Conservation (phyloP, 2,797 vertebrate species). For the Pseudopleuronectes americanus region DNA sequence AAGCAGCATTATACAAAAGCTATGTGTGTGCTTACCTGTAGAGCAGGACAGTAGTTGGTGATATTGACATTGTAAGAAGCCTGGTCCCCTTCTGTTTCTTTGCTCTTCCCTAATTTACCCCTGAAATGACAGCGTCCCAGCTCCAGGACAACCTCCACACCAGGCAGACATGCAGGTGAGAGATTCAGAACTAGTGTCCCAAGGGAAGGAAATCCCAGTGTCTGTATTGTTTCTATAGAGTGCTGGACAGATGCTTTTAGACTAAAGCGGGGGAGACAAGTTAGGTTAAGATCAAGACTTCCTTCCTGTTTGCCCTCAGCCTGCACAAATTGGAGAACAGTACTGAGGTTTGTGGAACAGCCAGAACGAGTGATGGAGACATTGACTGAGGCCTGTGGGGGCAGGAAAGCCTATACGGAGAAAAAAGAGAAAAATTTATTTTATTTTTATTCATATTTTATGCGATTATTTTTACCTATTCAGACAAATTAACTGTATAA, state of each 20-base stretch:
- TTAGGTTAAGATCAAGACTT: constrained; percentile 60
- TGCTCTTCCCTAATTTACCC: constrained; percentile 58
- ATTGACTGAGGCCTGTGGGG: constrained; percentile 75
- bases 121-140: constrained; percentile 80
- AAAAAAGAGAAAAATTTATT: constrained; percentile 8
- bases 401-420: constrained; percentile 60
- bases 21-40: constrained; percentile 78
- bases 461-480: neutral
- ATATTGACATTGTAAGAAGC: constrained; percentile 75
- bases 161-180: constrained; percentile 33
- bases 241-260: constrained; percentile 78
- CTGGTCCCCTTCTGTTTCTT: constrained; percentile 37
- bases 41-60: constrained; percentile 75
- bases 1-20: neutral
- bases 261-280: constrained; percentile 45
- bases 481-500: neutral
- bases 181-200: constrained; percentile 71
- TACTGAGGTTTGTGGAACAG: constrained; percentile 60
- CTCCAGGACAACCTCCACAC: constrained; percentile 67
- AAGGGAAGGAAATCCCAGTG: constrained; percentile 72
- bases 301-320: constrained; percentile 57
- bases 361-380: constrained; percentile 73
- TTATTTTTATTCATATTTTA: neutral
- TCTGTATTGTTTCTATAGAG: constrained; percentile 67
- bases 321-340: constrained; percentile 63